phyloP scores from a whole-genome alignment of 1,140 invertebrate genomes.

The Trachymyrmex cornetzi region DNA sequence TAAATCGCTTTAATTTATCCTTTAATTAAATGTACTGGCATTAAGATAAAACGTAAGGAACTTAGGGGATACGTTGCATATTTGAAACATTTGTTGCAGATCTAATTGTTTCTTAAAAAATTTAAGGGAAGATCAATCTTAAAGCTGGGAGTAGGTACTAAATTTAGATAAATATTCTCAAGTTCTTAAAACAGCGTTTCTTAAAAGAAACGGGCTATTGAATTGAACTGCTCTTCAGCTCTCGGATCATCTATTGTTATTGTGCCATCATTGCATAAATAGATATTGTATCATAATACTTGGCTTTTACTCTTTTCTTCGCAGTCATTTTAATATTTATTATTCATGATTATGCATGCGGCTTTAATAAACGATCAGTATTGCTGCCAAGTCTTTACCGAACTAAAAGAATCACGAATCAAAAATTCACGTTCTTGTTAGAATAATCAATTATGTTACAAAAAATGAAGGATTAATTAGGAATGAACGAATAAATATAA shows the following conservation, averaged over 20 bases:
- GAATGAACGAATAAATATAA: background rate
- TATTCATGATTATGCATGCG: background rate
- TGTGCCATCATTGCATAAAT: background rate
- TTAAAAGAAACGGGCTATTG: background rate
- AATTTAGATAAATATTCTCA: background rate
- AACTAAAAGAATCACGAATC: background rate
- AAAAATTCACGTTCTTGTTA: background rate
- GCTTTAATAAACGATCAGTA: background rate
- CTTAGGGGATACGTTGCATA: background rate
- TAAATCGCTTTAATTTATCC: background rate
- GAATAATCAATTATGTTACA: background rate
- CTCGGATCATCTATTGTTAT: background rate
- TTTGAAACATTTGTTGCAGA: background rate
- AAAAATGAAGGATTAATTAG: background rate
- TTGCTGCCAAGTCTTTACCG: background rate
- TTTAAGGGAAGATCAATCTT: background rate
- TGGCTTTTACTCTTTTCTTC: background rate
- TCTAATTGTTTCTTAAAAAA: background rate
- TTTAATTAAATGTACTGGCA: background rate
- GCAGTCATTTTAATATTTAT: background rate
- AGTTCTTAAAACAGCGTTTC: background rate
- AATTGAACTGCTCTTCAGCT: background rate
- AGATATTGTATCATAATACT: background rate
- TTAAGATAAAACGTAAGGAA: background rate
- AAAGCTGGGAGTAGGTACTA: background rate